Conservation (phyloP, 2,888 invertebrate species). For the Apotomis turbidana region DNA sequence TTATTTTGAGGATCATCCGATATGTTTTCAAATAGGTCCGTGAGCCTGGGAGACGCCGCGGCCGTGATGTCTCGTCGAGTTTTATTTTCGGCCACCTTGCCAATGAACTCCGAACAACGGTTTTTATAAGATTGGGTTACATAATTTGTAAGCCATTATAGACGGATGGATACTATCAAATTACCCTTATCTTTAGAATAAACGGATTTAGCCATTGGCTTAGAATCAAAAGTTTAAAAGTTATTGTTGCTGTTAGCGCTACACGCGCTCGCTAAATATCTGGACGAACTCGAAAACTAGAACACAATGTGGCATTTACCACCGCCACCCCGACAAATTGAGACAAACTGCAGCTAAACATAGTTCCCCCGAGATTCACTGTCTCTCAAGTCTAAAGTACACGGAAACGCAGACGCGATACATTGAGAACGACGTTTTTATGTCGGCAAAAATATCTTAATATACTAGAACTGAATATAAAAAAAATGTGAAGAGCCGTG, state of each 20-base stretch:
- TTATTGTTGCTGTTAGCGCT: not conserved
- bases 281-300: not conserved
- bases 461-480: slow-evolving; percentile 24
- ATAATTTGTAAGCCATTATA: slow-evolving; percentile 23
- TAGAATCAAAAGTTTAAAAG: not conserved
- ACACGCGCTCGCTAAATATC: not conserved
- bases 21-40: slow-evolving; percentile 37
- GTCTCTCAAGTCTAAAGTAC: slow-evolving; percentile 2
- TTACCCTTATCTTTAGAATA: not conserved
- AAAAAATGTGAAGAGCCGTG: slow-evolving; percentile 43
- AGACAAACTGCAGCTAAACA: not conserved
- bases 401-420: slow-evolving; percentile 18
- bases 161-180: not conserved
- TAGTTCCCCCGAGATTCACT: not conserved
- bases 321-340: not conserved
- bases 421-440: slow-evolving; percentile 13
- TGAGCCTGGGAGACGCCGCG: slow-evolving; percentile 47
- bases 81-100: slow-evolving; percentile 65
- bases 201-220: not conserved
- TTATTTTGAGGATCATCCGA: slow-evolving; percentile 38
- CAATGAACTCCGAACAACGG: slow-evolving; percentile 54
- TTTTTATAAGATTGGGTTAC: slow-evolving; percentile 24
- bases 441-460: slow-evolving; percentile 15
- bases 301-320: not conserved
- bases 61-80: slow-evolving; percentile 51